Conservation (phyloP, 2,888 invertebrate species). For the Uropetala carovei region DNA sequence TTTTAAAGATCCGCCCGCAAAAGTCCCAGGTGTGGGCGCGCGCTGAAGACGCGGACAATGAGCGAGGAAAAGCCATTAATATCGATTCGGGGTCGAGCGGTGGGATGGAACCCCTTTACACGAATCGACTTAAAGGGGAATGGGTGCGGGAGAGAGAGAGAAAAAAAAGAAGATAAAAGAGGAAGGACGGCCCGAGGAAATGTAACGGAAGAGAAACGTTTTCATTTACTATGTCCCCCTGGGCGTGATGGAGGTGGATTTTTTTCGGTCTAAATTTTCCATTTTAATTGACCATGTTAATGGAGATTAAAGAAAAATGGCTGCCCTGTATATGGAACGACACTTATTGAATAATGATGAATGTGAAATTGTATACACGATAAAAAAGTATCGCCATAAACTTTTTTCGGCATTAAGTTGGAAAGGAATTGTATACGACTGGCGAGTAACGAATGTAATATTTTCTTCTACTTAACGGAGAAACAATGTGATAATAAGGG, state of each 20-base stretch:
- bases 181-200: background rate
- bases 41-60: background rate
- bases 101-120: background rate
- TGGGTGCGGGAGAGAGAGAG: too few relatives aligned
- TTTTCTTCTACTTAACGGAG: too few relatives aligned
- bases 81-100: background rate
- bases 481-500: too few relatives aligned
- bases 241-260: background rate
- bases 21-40: too few relatives aligned
- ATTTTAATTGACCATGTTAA: background rate
- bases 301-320: constrained; percentile 2
- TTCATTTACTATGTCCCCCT: background rate
- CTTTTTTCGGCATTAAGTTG: too few relatives aligned
- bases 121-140: too few relatives aligned
- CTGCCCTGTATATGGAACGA: background rate
- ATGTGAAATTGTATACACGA: background rate
- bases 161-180: background rate
- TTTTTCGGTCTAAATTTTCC: background rate
- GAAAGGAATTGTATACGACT: too few relatives aligned
- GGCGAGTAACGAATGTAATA: too few relatives aligned
- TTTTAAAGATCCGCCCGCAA: too few relatives aligned
- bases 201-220: constrained; percentile 13
- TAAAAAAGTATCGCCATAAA: too few relatives aligned
- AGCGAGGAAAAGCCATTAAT: background rate
- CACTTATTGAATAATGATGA: background rate